Percentiles rank a stretch among this genome's conserved stretches.
phyloP scores from a whole-genome alignment of 37 sponge, comb jelly and placozoan species.

The Aplysina aerophoba region DNA sequence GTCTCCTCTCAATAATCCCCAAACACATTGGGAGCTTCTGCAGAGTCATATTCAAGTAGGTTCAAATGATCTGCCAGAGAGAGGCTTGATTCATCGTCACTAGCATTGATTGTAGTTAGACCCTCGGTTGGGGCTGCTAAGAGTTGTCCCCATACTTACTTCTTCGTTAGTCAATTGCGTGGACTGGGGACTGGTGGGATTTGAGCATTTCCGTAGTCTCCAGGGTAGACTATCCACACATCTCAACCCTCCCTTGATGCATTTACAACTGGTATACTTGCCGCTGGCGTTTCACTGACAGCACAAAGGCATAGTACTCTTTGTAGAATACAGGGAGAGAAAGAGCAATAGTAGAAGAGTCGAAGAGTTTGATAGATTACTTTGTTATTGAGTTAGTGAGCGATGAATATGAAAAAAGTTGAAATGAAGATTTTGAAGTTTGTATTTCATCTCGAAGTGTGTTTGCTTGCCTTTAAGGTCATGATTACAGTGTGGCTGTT shows the following conservation, averaged over 20 bases:
- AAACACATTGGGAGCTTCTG: neutral
- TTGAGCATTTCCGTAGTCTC: neutral
- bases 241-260: neutral
- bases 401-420: too few relatives aligned
- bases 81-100: slow-evolving; percentile 2
- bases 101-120: neutral
- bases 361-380: too few relatives aligned
- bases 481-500: too few relatives aligned
- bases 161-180: too few relatives aligned
- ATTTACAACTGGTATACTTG: slow-evolving; percentile 23
- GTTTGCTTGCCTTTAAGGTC: too few relatives aligned
- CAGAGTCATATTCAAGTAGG: neutral
- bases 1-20: neutral
- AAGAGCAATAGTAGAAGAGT: too few relatives aligned
- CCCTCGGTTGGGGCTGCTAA: neutral
- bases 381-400: too few relatives aligned
- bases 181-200: neutral
- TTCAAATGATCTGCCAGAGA: neutral
- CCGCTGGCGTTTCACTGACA: slow-evolving; percentile 24
- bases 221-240: slow-evolving; percentile 11
- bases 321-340: neutral
- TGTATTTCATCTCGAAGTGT: too few relatives aligned
- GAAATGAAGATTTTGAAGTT: too few relatives aligned
- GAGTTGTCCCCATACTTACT: neutral
- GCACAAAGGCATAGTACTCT: neutral